Evolutionary conservation across 2,113 vertebrate species (phyloP).

Genomic region (Saccopteryx leptura): DNA sequence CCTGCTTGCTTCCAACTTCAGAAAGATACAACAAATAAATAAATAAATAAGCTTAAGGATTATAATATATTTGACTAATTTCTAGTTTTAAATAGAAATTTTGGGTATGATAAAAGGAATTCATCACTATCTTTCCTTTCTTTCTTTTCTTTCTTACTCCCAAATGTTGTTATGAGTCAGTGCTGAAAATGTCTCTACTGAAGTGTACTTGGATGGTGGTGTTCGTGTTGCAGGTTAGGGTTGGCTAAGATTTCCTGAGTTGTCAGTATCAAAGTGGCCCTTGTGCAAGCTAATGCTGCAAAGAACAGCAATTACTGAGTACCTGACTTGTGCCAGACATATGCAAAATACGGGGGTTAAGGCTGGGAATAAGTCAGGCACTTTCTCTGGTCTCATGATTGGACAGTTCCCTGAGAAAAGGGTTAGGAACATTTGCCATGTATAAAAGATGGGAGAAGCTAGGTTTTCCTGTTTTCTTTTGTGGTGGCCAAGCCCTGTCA

Average conservation of each 20-base stretch:
- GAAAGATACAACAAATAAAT: too few species aligned
- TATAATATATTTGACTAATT: constrained; percentile 9
- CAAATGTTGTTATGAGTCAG: neutral
- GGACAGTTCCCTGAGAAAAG: neutral
- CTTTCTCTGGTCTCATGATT: neutral
- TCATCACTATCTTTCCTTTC: neutral
- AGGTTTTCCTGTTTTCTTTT: neutral
- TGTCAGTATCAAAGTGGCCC: neutral
- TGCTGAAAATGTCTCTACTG: neutral
- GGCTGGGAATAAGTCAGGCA: neutral
- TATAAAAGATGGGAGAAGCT: constrained; percentile 3
- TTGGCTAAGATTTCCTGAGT: constrained; percentile 12
- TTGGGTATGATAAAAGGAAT: neutral
- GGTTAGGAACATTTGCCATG: neutral
- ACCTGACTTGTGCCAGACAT: neutral
- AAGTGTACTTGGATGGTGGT: neutral
- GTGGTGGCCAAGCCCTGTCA: neutral
- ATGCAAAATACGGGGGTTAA: neutral
- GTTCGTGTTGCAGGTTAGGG: neutral
- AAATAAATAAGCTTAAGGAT: neutral
- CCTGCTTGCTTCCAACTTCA: too few species aligned
- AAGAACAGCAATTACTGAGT: neutral
- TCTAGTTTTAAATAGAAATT: constrained; percentile 23
- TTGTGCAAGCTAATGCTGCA: constrained; percentile 12
- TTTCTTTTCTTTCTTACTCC: neutral